Conservation (phyloP, 2,797 vertebrate genomes). For the Syndactyla subalaris region DNA sequence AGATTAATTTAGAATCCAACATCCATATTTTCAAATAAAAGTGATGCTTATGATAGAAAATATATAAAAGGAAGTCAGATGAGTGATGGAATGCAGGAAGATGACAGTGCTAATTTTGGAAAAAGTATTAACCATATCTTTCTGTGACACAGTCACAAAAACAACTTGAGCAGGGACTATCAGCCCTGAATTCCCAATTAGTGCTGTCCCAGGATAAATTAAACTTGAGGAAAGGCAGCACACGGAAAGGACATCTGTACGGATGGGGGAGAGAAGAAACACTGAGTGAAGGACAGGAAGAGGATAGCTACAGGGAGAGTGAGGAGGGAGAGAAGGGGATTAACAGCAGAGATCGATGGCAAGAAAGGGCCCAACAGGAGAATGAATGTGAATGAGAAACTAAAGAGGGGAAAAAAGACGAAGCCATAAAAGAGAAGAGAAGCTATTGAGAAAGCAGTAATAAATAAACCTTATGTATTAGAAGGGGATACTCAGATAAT, state of each 20-base stretch:
- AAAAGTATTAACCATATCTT: background rate
- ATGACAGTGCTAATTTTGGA: background rate
- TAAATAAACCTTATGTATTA: background rate
- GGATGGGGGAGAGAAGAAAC: background rate
- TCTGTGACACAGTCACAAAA: background rate
- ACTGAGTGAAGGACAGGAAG: background rate
- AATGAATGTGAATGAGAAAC: background rate
- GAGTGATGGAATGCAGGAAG: background rate
- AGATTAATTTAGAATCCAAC: slow-evolving; percentile 26
- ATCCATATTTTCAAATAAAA: slow-evolving; percentile 32
- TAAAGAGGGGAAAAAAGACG: fast-evolving
- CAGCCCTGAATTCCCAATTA: background rate
- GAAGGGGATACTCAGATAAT: background rate
- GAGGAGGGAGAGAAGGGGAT: background rate
- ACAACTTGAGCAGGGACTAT: background rate
- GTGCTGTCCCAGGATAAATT: background rate
- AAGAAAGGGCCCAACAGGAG: background rate
- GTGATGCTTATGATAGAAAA: background rate
- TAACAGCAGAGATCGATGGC: background rate
- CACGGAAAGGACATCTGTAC: background rate
- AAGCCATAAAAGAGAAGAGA: background rate
- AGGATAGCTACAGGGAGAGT: background rate
- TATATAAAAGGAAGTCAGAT: background rate
- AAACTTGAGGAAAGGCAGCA: background rate
- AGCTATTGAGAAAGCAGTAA: background rate